Evolutionary conservation across 2,113 vertebrate species (phyloP).

Genomic region (Sigmodon hispidus): DNA sequence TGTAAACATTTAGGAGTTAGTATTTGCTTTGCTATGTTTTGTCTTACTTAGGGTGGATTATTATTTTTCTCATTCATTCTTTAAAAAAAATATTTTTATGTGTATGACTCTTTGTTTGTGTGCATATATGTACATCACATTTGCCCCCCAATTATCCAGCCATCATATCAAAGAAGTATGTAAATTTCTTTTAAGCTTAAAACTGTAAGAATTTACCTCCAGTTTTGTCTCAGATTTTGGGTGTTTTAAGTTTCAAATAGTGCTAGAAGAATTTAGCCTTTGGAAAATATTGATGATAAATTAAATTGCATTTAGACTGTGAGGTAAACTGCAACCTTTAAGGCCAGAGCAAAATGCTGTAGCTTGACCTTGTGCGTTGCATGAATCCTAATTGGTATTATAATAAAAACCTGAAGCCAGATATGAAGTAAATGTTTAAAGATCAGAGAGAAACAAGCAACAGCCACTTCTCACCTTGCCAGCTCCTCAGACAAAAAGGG

Average conservation of each 20-base stretch:
- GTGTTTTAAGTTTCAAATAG: background rate
- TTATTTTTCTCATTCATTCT: background rate
- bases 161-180: background rate
- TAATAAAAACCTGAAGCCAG: no score
- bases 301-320: background rate
- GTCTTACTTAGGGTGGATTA: background rate
- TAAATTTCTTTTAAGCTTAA: background rate
- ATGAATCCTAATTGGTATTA: no score
- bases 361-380: no score
- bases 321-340: background rate
- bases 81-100: background rate
- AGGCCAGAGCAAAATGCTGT: background rate
- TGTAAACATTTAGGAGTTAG: background rate
- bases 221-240: background rate
- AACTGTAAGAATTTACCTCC: background rate
- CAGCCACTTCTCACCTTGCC: no score
- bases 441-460: no score
- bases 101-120: background rate
- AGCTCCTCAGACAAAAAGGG: no score
- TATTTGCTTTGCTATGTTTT: background rate
- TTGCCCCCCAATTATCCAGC: background rate
- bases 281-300: no score
- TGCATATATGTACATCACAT: background rate
- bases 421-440: no score
- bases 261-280: background rate